These are phyloP conservation scores for Cecidostiba fungosa DNA, from an alignment of 2,888 invertebrate species.

Conservation along the genomic window DNA sequence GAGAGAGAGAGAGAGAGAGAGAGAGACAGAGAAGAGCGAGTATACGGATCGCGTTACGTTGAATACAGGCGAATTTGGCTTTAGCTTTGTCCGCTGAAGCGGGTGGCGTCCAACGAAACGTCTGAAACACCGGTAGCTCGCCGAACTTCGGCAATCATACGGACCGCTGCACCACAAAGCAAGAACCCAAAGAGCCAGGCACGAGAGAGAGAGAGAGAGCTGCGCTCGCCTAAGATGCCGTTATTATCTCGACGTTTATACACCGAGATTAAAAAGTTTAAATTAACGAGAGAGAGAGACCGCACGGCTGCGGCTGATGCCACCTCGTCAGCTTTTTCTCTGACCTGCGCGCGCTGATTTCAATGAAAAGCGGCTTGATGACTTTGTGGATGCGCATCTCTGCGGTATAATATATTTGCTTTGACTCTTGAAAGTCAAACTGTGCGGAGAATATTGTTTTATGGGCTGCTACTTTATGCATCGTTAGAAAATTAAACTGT, in stretches of 20 bases:
- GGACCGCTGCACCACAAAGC: conserved; percentile 78
- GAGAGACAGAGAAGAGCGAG: conserved; percentile 1
- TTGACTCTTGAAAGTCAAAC: neutral
- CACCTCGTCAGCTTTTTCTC: conserved; percentile 3
- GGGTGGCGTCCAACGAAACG: conserved; percentile 73
- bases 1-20: neutral
- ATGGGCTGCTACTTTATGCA: too few relatives aligned
- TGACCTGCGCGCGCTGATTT: neutral
- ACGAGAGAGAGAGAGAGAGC: neutral
- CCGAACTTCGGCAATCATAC: conserved; percentile 79
- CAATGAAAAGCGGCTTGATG: neutral
- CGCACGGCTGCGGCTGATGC: neutral
- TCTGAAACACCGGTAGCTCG: conserved; percentile 74
- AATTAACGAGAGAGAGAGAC: conserved; percentile 53
- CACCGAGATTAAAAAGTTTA: conserved; percentile 66
- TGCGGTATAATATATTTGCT: neutral
- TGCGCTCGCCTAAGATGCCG: conserved; percentile 69
- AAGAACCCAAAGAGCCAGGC: conserved; percentile 6
- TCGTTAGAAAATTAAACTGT: too few relatives aligned
- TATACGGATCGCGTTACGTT: conserved; percentile 54
- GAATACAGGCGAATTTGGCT: conserved; percentile 66
- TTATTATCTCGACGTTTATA: conserved; percentile 69
- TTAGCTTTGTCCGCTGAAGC: conserved; percentile 71
- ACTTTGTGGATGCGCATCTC: neutral
- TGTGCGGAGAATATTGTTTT: neutral